These are phyloP conservation scores for Acrossocheilus fasciatus DNA, from an alignment of 2,797 vertebrate species.

Conservation along the genomic window DNA sequence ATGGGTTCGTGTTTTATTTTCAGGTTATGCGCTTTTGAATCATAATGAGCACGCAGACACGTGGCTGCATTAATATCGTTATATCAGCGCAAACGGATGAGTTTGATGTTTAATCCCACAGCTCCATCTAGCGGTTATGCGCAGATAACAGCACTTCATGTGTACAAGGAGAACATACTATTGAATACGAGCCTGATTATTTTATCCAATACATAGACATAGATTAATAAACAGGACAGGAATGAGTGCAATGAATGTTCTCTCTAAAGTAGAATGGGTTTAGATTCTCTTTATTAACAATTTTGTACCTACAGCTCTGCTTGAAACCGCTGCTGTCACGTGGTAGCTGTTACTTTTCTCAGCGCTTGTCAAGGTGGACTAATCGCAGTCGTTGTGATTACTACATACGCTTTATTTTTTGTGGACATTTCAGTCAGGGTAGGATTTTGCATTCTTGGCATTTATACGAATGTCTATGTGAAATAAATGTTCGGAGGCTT, in stretches of 20 bases:
- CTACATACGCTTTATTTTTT: neutral
- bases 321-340: neutral
- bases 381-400: neutral
- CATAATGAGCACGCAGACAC: neutral
- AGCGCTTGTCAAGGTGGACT: neutral
- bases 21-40: neutral
- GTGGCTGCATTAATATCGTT: neutral
- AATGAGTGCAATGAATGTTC: neutral
- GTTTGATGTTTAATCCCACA: neutral
- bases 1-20: neutral
- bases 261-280: neutral
- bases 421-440: neutral
- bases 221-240: neutral
- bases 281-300: neutral
- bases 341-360: neutral
- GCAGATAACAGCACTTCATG: neutral
- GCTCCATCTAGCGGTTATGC: conserved; percentile 17
- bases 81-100: neutral
- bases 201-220: neutral
- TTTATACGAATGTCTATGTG: neutral
- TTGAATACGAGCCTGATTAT: no score
- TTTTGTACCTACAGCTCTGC: neutral
- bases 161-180: no score
- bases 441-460: neutral
- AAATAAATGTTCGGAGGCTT: neutral